A percentile compares a stretch with the other conserved stretches of the same genome.
phyloP scores from a whole-genome alignment of 2,113 vertebrate genomes.

The Sinosuthora webbiana region DNA sequence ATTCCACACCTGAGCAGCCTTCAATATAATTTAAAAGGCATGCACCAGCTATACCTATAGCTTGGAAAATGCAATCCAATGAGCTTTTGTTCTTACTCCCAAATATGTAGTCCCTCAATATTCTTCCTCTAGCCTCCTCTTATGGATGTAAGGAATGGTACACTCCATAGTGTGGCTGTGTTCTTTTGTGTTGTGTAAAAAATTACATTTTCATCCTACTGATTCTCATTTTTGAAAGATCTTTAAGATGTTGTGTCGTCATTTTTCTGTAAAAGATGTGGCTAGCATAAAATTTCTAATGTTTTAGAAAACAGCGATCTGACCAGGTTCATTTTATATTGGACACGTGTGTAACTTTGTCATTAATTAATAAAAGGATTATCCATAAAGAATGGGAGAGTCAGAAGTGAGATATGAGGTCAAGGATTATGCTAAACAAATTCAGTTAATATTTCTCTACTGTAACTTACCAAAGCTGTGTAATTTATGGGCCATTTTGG shows the following conservation, averaged over 20 bases:
- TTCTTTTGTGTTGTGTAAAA: not conserved
- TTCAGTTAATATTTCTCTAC: not conserved
- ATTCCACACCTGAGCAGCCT: not conserved
- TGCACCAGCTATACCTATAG: not conserved
- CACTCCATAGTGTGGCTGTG: not conserved
- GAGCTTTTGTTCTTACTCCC: not conserved
- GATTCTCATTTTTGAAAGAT: not conserved
- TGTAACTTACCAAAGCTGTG: not conserved
- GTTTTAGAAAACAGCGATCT: not conserved
- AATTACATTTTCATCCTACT: not conserved
- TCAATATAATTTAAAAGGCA: not conserved
- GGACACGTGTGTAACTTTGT: not conserved
- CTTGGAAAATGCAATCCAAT: not conserved
- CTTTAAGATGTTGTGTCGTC: not conserved
- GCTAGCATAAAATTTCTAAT: not conserved
- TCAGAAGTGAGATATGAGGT: not conserved
- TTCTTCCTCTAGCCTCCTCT: not conserved
- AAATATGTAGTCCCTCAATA: not conserved
- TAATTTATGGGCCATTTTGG: not conserved
- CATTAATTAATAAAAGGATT: not conserved
- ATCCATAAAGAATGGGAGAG: not conserved
- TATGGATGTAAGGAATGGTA: not conserved
- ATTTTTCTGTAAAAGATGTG: not conserved
- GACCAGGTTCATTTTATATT: not conserved
- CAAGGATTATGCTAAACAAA: not conserved